phyloP scores from a whole-genome alignment of 2,797 vertebrate genomes.

The Malurus splendens region DNA sequence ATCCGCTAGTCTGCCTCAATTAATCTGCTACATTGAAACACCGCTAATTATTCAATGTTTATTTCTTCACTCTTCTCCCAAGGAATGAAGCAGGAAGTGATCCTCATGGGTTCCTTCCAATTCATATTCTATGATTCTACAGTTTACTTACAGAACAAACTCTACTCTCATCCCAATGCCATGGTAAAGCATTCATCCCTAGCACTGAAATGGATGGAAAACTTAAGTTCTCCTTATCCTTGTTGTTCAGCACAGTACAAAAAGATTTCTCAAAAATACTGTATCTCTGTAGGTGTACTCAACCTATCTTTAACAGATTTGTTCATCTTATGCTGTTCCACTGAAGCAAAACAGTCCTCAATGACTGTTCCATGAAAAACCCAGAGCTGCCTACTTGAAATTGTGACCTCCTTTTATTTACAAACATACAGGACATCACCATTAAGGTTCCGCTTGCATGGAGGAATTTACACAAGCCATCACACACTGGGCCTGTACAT shows the following conservation, averaged over 20 bases:
- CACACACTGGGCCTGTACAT: background rate
- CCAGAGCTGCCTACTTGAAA: background rate
- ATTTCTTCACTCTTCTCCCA: background rate
- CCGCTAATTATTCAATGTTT: background rate
- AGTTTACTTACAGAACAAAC: background rate
- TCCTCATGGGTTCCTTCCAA: background rate
- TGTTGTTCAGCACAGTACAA: background rate
- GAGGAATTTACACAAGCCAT: background rate
- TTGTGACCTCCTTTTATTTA: background rate
- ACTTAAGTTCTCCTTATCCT: background rate
- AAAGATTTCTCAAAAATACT: background rate
- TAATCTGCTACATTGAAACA: background rate
- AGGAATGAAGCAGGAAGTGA: background rate
- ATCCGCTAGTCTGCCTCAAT: background rate
- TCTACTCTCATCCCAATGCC: background rate
- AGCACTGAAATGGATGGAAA: background rate
- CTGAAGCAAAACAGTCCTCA: background rate
- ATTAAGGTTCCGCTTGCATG: background rate
- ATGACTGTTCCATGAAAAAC: background rate
- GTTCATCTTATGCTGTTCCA: background rate
- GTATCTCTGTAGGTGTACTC: background rate
- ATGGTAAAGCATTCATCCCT: background rate
- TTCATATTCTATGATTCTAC: background rate
- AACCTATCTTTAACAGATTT: background rate
- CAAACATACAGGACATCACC: background rate